phyloP scores from a whole-genome alignment of 2,113 vertebrate genomes.

The Apodemus sylvaticus region DNA sequence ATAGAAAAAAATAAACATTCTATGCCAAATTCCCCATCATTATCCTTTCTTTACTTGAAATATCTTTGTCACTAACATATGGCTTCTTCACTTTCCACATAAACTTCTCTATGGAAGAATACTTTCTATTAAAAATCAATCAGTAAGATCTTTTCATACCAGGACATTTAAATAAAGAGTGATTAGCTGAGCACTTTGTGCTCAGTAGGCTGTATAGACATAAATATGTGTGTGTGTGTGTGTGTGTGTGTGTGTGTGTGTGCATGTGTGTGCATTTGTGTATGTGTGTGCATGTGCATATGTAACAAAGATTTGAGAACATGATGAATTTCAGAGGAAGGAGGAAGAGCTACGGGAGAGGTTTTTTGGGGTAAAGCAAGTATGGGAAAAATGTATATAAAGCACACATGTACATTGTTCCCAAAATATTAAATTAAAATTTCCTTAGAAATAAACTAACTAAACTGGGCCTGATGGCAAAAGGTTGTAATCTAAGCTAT shows the following conservation, averaged over 20 bases:
- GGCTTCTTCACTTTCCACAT: background rate
- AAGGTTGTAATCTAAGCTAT: background rate
- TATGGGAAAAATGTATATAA: background rate
- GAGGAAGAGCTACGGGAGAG: background rate
- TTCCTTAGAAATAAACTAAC: background rate
- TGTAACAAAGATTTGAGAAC: background rate
- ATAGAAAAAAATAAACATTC: background rate
- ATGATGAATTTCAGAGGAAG: background rate
- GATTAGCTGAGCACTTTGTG: background rate
- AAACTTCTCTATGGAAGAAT: background rate
- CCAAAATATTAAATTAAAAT: background rate
- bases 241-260: background rate
- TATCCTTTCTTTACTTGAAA: background rate
- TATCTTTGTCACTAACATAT: background rate
- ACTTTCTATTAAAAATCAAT: background rate
- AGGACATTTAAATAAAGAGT: background rate
- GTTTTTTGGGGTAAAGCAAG: background rate
- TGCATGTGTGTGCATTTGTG: background rate
- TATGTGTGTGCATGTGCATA: background rate
- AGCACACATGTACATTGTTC: background rate
- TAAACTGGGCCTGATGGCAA: background rate
- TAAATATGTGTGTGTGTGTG: background rate
- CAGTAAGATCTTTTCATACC: background rate
- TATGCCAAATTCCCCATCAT: background rate
- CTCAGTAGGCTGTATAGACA: background rate